Evolutionary conservation across 2,797 vertebrate species (phyloP).

Genomic region (Natrix natrix): DNA sequence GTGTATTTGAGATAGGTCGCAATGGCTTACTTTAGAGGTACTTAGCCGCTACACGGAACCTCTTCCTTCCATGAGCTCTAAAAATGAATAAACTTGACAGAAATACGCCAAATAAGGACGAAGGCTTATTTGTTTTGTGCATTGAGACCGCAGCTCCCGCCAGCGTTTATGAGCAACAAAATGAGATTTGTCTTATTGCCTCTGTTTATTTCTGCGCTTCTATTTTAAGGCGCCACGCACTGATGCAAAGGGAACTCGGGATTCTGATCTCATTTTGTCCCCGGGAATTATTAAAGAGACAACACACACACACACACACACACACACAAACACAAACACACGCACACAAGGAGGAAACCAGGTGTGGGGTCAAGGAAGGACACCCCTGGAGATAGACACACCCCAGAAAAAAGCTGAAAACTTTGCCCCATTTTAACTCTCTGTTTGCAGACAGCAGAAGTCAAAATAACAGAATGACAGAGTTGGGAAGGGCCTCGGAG

Average conservation of each 20-base stretch:
- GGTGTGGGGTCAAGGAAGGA: not conserved
- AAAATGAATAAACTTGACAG: conserved; percentile 33
- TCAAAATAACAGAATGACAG: not conserved
- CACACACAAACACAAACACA: too few species aligned
- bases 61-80: not conserved
- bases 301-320: not conserved
- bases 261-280: not conserved
- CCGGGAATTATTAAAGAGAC: not conserved
- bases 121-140: conserved; percentile 23
- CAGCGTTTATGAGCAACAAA: conserved; percentile 14
- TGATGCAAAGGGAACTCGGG: not conserved
- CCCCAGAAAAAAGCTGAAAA: not conserved
- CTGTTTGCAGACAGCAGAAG: not conserved
- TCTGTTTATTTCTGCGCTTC: not conserved
- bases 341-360: not conserved
- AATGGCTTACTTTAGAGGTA: not conserved
- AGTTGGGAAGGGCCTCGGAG: not conserved
- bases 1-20: not conserved
- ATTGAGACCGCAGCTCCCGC: conserved; percentile 22
- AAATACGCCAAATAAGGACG: conserved; percentile 10
- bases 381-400: not conserved
- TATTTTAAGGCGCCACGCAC: conserved; percentile 2
- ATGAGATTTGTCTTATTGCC: conserved; percentile 21
- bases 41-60: not conserved
- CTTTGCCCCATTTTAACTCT: not conserved